Evolutionary conservation across 2,888 invertebrate genomes (phyloP).

Genomic region (Adineta ricciae): DNA sequence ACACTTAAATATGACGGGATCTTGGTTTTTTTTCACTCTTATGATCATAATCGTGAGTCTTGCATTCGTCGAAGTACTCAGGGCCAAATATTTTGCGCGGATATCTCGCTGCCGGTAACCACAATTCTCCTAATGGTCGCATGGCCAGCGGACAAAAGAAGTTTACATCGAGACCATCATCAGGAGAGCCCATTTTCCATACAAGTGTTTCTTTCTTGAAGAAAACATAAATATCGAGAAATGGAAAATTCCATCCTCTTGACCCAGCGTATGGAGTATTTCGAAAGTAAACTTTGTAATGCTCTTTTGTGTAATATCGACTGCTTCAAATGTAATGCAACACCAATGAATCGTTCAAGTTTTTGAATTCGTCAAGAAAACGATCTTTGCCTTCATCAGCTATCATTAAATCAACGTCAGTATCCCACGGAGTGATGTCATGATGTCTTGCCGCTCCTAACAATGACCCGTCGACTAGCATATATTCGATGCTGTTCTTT

Average conservation of each 20-base stretch:
- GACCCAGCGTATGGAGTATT: background rate
- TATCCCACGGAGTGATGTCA: background rate
- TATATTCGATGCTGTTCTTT: background rate
- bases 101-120: background rate
- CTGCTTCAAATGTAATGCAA: background rate
- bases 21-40: background rate
- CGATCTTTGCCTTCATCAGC: background rate
- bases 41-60: background rate
- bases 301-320: background rate
- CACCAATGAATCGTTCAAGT: background rate
- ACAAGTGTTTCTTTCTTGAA: background rate
- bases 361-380: background rate
- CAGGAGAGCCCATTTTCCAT: background rate
- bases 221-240: background rate
- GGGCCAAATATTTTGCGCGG: background rate
- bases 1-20: background rate
- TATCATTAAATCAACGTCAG: background rate
- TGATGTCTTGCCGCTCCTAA: background rate
- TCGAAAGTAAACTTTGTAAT: background rate
- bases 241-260: background rate
- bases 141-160: background rate
- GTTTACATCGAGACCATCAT: too few species aligned
- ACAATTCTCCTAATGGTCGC: background rate
- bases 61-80: background rate
- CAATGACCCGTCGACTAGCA: background rate